A percentile compares a stretch with the other conserved stretches of the same genome.
phyloP scores from a whole-genome alignment of 2,113 vertebrate genomes.

The Triplophysa tibetana region DNA sequence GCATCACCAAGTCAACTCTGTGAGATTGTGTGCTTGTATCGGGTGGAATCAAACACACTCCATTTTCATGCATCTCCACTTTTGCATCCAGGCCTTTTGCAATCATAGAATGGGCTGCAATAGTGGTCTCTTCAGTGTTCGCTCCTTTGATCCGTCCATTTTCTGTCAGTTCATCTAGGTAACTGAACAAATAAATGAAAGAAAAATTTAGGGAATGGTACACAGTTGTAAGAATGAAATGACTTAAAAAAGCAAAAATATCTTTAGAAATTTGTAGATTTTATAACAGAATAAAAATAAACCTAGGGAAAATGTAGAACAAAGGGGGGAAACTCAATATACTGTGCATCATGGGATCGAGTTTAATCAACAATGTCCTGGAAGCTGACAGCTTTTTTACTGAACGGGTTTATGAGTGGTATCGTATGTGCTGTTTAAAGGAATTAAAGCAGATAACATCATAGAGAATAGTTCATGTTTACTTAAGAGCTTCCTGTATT shows the following conservation, averaged over 20 bases:
- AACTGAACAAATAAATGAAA: neutral
- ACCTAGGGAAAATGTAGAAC: too few species aligned
- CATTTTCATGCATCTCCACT: neutral
- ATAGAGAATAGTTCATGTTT: neutral
- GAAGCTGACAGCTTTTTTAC: neutral
- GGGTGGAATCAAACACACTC: slow-evolving; percentile 10
- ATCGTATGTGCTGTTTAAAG: neutral
- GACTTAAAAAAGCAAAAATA: too few species aligned
- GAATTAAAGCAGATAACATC: neutral
- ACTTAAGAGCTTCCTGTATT: neutral
- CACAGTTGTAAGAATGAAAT: neutral
- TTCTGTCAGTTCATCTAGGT: slow-evolving; percentile 34
- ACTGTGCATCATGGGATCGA: too few species aligned
- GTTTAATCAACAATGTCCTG: too few species aligned
- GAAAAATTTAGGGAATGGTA: neutral
- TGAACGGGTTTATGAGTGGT: neutral
- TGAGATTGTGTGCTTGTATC: slow-evolving; percentile 6
- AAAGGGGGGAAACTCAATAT: too few species aligned
- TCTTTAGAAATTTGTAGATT: too few species aligned
- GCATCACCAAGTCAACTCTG: slow-evolving; percentile 1
- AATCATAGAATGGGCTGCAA: neutral
- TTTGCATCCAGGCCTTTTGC: slow-evolving; percentile 10
- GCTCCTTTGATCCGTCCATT: neutral
- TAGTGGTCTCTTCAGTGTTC: neutral
- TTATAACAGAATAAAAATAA: too few species aligned